phyloP scores from a whole-genome alignment of 2,888 invertebrate genomes.

The Loripinus fragilis region DNA sequence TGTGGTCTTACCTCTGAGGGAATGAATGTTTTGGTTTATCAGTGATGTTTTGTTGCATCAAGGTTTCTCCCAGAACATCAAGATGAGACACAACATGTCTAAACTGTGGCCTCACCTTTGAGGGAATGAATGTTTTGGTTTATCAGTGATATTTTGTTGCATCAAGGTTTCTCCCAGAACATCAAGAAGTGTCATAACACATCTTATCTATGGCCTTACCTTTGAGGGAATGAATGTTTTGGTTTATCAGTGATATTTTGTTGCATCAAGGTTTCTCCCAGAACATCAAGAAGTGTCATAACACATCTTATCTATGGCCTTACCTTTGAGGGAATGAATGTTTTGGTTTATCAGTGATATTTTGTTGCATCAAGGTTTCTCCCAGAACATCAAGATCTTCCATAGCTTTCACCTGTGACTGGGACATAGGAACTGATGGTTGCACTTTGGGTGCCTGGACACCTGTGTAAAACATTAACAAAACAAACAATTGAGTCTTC shows the following conservation, averaged over 20 bases:
- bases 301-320: no score
- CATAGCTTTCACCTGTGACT: slow-evolving; percentile 85
- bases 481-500: no score
- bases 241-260: slow-evolving; percentile 65
- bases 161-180: slow-evolving; percentile 91
- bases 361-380: slow-evolving; percentile 87
- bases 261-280: slow-evolving; percentile 90
- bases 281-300: slow-evolving; percentile 90
- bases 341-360: slow-evolving; percentile 50
- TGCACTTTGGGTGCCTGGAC: no score
- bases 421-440: slow-evolving; percentile 22
- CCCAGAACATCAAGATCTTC: slow-evolving; percentile 92
- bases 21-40: slow-evolving; percentile 21
- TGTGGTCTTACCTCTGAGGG: slow-evolving; percentile 4
- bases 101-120: no score
- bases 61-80: slow-evolving; percentile 91
- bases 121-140: neutral
- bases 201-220: no score
- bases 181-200: slow-evolving; percentile 91
- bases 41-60: slow-evolving; percentile 85
- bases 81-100: slow-evolving; percentile 91
- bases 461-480: no score
- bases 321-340: slow-evolving; percentile 11
- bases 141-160: slow-evolving; percentile 71
- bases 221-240: slow-evolving; percentile 7